These are phyloP conservation scores for Loxodonta africana DNA, from an alignment of 2,113 vertebrate genomes.

Conservation along the genomic window DNA sequence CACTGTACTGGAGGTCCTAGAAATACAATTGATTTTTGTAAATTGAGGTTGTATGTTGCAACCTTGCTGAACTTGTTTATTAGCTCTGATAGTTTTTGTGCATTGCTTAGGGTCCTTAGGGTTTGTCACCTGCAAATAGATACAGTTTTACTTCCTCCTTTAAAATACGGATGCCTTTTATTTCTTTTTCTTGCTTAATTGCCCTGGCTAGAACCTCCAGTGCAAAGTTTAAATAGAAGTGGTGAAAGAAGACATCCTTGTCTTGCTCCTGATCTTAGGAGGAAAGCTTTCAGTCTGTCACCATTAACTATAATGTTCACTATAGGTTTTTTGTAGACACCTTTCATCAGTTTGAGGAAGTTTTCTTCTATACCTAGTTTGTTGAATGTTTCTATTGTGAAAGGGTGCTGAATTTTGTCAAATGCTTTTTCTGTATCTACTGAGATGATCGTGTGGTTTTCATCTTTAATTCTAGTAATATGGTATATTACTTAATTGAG, in stretches of 20 bases:
- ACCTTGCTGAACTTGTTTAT: background rate
- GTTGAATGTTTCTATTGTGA: no score
- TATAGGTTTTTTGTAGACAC: background rate
- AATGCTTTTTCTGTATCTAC: background rate
- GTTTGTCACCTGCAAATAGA: background rate
- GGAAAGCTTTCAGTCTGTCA: background rate
- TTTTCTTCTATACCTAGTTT: background rate
- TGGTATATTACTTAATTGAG: background rate
- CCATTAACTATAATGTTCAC: background rate
- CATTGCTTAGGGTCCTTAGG: background rate
- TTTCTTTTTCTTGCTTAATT: no score
- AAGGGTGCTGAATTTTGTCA: no score
- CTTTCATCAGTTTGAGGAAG: background rate
- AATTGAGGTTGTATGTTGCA: no score
- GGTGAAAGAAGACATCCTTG: no score
- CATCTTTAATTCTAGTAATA: background rate
- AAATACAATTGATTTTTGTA: no score
- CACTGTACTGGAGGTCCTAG: no score
- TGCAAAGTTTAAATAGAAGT: background rate
- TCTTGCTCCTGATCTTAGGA: no score
- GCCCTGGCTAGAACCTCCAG: background rate
- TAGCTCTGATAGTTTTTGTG: background rate
- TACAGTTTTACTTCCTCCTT: no score
- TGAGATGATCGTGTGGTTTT: no score
- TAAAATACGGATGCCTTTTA: no score